phyloP scores from a whole-genome alignment of 1,140 invertebrate species.

The Pissodes strobi region DNA sequence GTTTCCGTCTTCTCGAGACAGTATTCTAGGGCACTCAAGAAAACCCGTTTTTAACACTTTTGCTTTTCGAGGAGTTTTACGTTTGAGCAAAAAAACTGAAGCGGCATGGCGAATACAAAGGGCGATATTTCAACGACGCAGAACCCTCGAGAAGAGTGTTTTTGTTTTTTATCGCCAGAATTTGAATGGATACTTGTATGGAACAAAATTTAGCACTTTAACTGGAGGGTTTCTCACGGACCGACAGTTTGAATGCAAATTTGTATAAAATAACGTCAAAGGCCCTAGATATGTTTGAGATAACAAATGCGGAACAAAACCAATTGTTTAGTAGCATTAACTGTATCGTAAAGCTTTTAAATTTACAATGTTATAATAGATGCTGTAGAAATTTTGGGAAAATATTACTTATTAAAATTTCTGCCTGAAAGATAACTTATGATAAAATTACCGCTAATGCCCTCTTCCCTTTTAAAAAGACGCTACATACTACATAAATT shows the following conservation, averaged over 20 bases:
- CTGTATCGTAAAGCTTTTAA: too few species aligned
- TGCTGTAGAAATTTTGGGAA: too few species aligned
- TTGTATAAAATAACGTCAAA: conserved; percentile 5
- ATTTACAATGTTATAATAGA: too few species aligned
- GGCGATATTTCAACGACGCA: conserved; percentile 11
- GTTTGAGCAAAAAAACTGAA: conserved; percentile 12
- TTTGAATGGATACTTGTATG: conserved; percentile 29
- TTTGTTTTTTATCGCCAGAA: conserved; percentile 25
- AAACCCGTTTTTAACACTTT: conserved; percentile 30
- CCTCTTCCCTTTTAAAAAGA: too few species aligned
- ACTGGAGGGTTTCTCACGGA: background rate
- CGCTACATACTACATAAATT: too few species aligned
- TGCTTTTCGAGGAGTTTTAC: conserved; percentile 16
- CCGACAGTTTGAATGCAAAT: conserved; percentile 21
- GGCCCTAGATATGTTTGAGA: background rate
- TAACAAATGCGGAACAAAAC: too few species aligned
- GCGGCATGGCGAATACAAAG: conserved; percentile 23
- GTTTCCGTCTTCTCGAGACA: background rate
- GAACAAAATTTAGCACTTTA: conserved; percentile 26
- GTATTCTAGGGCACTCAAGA: conserved; percentile 18
- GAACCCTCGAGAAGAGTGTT: conserved; percentile 13
- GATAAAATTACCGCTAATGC: too few species aligned
- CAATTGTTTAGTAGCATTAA: too few species aligned
- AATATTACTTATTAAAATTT: too few species aligned
- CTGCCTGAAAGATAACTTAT: too few species aligned